Evolutionary conservation across 2,888 invertebrate species (phyloP).

Genomic region (Caenorhabditis macrosperma): DNA sequence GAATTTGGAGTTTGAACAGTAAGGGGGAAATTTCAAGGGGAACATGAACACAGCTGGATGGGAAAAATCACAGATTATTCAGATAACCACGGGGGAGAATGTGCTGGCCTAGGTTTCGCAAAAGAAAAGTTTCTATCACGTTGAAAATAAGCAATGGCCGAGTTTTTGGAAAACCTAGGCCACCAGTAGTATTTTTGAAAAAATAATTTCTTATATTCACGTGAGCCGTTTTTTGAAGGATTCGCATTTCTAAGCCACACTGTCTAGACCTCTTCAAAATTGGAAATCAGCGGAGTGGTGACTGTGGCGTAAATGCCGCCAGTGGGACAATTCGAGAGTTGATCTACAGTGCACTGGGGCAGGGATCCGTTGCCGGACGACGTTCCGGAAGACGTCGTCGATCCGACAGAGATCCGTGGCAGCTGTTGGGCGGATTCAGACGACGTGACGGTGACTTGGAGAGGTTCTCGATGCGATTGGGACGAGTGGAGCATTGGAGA

Average conservation of each 20-base stretch:
- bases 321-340: constrained; percentile 49
- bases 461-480: constrained; percentile 64
- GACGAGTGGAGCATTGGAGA: constrained; percentile 54
- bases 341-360: constrained; percentile 50
- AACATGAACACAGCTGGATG: neutral
- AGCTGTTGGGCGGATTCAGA: constrained; percentile 19
- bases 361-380: constrained; percentile 46
- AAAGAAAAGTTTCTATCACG: too few species aligned
- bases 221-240: too few species aligned
- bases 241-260: neutral
- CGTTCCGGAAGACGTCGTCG: constrained; percentile 26
- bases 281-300: constrained; percentile 68
- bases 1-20: neutral
- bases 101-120: too few species aligned
- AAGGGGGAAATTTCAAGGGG: neutral
- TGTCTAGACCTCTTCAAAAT: constrained; percentile 65
- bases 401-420: constrained; percentile 61
- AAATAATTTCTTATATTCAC: too few species aligned
- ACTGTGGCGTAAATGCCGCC: constrained; percentile 57
- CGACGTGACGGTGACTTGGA: constrained; percentile 28
- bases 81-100: neutral
- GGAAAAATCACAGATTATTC: neutral
- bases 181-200: too few species aligned
- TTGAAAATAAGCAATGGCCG: too few species aligned
- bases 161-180: too few species aligned